Conservation (phyloP, 2,888 invertebrate genomes). For the Omphaloscelis lunosa region DNA sequence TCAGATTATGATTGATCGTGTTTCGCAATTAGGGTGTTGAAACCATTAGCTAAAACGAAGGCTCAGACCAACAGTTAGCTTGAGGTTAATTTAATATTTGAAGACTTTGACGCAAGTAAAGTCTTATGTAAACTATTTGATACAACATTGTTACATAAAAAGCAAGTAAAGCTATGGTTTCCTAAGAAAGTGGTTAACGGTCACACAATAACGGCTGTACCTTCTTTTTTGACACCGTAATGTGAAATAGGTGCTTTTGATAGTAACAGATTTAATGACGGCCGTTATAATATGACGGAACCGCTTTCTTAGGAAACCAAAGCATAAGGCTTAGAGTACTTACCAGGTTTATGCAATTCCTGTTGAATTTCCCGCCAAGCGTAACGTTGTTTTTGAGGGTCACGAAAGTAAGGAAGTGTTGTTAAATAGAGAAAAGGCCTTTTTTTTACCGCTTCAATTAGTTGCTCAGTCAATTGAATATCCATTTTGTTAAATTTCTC, state of each 20-base stretch:
- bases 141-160: background rate
- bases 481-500: background rate
- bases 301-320: background rate
- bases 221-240: background rate
- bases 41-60: background rate
- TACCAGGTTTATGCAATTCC: background rate
- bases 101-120: background rate
- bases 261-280: background rate
- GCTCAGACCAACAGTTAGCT: background rate
- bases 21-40: background rate
- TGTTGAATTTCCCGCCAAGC: background rate
- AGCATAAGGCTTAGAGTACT: background rate
- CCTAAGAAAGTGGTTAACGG: background rate
- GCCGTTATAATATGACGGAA: background rate
- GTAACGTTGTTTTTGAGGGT: background rate
- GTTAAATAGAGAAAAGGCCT: background rate
- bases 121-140: background rate
- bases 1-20: no score
- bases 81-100: background rate
- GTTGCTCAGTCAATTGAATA: background rate
- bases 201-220: no score
- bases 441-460: constrained; percentile 1
- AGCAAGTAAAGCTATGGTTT: background rate
- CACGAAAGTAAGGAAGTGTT: background rate
- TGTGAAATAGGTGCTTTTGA: background rate